Conservation (phyloP, 2,888 invertebrate genomes). For the Apeira syringaria region DNA sequence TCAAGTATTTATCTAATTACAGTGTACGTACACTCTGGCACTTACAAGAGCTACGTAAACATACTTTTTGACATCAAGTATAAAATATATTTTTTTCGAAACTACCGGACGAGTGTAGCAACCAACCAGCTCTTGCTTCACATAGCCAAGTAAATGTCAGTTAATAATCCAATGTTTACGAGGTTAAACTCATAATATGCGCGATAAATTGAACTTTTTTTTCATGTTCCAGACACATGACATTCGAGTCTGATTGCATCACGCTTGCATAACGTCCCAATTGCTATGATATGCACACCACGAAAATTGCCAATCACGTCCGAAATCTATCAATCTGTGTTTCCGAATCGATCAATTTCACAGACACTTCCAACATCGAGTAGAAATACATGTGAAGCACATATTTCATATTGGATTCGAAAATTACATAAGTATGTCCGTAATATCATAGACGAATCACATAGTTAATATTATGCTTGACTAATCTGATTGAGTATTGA, state of each 20-base stretch:
- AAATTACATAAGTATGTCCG: no score
- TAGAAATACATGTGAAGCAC: background rate
- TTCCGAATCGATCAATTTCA: conserved; percentile 49
- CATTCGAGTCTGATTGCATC: conserved; percentile 43
- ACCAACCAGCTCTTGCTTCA: conserved; percentile 16
- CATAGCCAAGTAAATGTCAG: conserved; percentile 32
- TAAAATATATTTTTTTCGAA: no score
- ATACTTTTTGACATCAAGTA: no score
- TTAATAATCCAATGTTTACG: conserved; percentile 20
- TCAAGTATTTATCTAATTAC: no score
- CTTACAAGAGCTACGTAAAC: no score
- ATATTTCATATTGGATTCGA: no score
- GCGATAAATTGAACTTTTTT: conserved; percentile 34
- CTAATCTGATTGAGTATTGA: conserved; percentile 11
- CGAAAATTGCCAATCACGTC: conserved; percentile 55
- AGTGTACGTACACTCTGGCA: no score
- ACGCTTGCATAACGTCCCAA: conserved; percentile 43
- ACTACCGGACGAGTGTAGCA: conserved; percentile 18
- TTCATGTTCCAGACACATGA: conserved; percentile 42
- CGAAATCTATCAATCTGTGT: background rate
- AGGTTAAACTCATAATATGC: conserved; percentile 19
- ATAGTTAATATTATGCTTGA: background rate
- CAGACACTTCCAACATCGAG: conserved; percentile 36
- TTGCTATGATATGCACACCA: conserved; percentile 32
- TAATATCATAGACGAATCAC: no score